phyloP scores from a whole-genome alignment of 2,888 invertebrate species.

The Phymatocera aterrima region DNA sequence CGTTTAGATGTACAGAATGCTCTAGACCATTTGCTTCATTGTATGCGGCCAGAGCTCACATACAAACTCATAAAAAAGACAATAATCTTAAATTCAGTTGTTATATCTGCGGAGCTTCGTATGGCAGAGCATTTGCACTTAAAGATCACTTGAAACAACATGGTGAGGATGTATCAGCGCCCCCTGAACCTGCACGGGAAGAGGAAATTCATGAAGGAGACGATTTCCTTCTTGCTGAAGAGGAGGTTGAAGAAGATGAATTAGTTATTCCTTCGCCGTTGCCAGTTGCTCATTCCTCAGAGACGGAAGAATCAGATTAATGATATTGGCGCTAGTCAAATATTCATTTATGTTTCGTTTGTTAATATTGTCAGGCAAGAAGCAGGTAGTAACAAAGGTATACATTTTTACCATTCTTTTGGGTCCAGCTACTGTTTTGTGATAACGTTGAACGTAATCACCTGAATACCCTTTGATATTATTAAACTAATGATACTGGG shows the following conservation, averaged over 20 bases:
- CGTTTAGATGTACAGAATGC: constrained; percentile 86
- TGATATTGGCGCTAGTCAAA: constrained; percentile 54
- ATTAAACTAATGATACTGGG: not conserved
- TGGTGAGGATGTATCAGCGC: constrained; percentile 75
- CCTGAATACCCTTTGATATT: not conserved
- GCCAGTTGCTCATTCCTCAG: constrained; percentile 57
- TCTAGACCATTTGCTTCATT: constrained; percentile 85
- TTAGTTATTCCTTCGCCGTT: constrained; percentile 60
- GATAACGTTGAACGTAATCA: constrained; percentile 10
- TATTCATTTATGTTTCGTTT: constrained; percentile 49
- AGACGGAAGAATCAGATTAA: constrained; percentile 63
- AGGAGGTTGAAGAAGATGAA: constrained; percentile 55
- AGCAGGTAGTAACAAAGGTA: not conserved
- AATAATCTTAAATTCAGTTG: constrained; percentile 85
- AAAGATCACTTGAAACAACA: constrained; percentile 84
- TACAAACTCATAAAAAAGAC: constrained; percentile 83
- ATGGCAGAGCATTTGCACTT: constrained; percentile 85
- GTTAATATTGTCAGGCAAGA: constrained; percentile 21
- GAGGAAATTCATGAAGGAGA: constrained; percentile 68
- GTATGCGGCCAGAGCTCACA: constrained; percentile 86
- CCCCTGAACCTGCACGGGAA: constrained; percentile 68
- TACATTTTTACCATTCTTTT: not conserved
- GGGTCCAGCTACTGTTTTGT: not conserved
- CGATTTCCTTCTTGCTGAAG: constrained; percentile 64
- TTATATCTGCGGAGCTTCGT: constrained; percentile 84